Evolutionary conservation across 1,140 invertebrate species (phyloP).

Genomic region (Drosophila pandora): DNA sequence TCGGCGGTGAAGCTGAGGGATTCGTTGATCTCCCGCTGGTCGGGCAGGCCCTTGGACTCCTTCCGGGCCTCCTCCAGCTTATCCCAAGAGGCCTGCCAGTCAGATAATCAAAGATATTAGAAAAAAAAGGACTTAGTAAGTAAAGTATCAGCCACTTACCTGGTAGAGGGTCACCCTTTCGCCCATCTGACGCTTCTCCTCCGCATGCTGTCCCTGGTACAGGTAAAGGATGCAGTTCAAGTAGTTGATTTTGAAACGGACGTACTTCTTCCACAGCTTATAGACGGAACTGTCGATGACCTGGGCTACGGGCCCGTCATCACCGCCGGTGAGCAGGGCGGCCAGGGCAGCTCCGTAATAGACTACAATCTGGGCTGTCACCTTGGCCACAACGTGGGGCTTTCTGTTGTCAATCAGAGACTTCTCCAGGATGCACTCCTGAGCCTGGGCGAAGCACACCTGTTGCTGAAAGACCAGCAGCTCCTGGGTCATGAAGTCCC

Average conservation of each 20-base stretch:
- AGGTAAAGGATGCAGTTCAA: slow-evolving; percentile 88
- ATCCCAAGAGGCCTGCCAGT: slow-evolving; percentile 88
- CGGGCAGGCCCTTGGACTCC: slow-evolving; percentile 87
- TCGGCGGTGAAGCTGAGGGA: slow-evolving; percentile 93
- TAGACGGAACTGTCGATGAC: slow-evolving; percentile 90
- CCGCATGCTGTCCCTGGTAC: slow-evolving; percentile 94
- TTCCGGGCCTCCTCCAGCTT: slow-evolving; percentile 93
- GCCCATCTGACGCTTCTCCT: slow-evolving; percentile 97
- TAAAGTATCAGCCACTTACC: slow-evolving; percentile 26
- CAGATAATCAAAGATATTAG: no score
- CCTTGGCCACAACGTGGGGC: slow-evolving; percentile 94
- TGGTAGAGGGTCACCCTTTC: slow-evolving; percentile 94
- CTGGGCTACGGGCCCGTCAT: slow-evolving; percentile 87
- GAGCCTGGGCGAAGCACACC: slow-evolving; percentile 95
- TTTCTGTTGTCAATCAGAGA: slow-evolving; percentile 98
- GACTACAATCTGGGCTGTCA: slow-evolving; percentile 95
- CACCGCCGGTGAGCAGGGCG: slow-evolving; percentile 87
- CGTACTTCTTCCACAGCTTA: slow-evolving; percentile 91
- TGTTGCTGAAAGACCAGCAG: slow-evolving; percentile 93
- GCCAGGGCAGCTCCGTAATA: slow-evolving; percentile 93
- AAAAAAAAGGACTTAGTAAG: background rate
- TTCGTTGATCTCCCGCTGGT: slow-evolving; percentile 88
- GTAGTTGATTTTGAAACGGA: slow-evolving; percentile 90
- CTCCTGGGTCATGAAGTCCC: slow-evolving; percentile 90
- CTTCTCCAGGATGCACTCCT: slow-evolving; percentile 99